A percentile compares a stretch with the other conserved stretches of the same genome.
These are phyloP conservation scores for Ceratosolen solmsi DNA, from an alignment of 1,140 invertebrate genomes.

Conservation along the genomic window DNA sequence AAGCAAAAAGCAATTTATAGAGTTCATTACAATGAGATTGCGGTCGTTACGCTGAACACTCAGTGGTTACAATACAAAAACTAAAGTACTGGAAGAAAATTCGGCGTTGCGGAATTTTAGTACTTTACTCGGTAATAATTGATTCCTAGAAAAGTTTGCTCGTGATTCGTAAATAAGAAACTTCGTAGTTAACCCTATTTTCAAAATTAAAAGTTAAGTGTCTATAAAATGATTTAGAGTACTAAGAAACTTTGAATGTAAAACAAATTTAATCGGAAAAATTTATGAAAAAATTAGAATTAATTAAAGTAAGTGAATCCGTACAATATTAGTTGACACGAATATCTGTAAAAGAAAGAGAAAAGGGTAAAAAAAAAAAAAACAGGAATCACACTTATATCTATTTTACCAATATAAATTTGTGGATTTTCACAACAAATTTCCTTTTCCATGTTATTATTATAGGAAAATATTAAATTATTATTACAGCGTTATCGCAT, in stretches of 20 bases:
- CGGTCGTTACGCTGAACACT: not conserved
- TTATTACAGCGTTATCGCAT: no score
- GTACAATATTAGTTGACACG: no score
- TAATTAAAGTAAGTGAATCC: no score
- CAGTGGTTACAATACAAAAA: not conserved
- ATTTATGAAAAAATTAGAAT: no score
- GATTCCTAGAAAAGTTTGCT: not conserved
- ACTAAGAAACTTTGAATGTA: not conserved
- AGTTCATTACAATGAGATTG: not conserved
- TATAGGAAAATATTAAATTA: no score
- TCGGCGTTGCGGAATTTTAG: not conserved
- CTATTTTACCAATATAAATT: no score
- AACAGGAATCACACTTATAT: no score
- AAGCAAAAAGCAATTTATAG: not conserved
- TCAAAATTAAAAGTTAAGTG: not conserved
- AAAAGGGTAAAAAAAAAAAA: no score
- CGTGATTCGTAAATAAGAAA: not conserved
- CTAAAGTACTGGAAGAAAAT: not conserved
- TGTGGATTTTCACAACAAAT: no score
- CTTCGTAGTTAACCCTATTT: not conserved
- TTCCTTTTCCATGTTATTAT: no score
- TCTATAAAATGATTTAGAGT: not conserved
- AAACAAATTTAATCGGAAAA: no score
- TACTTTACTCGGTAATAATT: conserved; percentile 4
- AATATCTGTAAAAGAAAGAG: no score